Conservation (phyloP, 2,797 vertebrate species). For the Rhinophrynus dorsalis region DNA sequence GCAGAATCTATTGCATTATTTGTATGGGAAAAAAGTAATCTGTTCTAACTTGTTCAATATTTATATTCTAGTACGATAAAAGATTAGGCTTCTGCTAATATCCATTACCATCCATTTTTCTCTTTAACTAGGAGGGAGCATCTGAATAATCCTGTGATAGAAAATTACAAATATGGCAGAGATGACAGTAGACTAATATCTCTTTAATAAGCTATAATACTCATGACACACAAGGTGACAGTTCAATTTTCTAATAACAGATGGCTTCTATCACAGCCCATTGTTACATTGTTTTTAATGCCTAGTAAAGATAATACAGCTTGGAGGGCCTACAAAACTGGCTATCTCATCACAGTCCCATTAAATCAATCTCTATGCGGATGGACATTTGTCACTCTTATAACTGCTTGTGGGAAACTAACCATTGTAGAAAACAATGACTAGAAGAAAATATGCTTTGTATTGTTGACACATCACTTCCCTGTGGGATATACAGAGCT, state of each 20-base stretch:
- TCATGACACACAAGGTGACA: slow-evolving; percentile 90
- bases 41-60: slow-evolving; percentile 40
- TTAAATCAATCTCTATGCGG: slow-evolving; percentile 77
- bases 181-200: slow-evolving; percentile 84
- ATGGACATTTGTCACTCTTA: slow-evolving; percentile 67
- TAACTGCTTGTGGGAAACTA: slow-evolving; percentile 70
- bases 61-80: slow-evolving; percentile 33
- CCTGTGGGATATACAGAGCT: neutral
- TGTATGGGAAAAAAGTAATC: neutral
- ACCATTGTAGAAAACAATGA: slow-evolving; percentile 65
- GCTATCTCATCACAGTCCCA: slow-evolving; percentile 67
- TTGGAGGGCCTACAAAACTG: slow-evolving; percentile 64
- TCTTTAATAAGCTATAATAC: slow-evolving; percentile 85
- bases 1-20: slow-evolving; percentile 1
- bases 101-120: slow-evolving; percentile 47
- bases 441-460: slow-evolving; percentile 55
- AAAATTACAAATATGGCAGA: slow-evolving; percentile 69
- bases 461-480: slow-evolving; percentile 29
- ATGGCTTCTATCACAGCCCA: slow-evolving; percentile 83
- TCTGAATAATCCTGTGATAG: slow-evolving; percentile 54
- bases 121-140: slow-evolving; percentile 50
- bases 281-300: slow-evolving; percentile 80
- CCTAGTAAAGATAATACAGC: slow-evolving; percentile 75
- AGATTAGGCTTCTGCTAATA: slow-evolving; percentile 56
- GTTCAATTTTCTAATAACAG: slow-evolving; percentile 97